Evolutionary conservation across 2,888 invertebrate genomes (phyloP).

Genomic region (Stegana nigrithorax): DNA sequence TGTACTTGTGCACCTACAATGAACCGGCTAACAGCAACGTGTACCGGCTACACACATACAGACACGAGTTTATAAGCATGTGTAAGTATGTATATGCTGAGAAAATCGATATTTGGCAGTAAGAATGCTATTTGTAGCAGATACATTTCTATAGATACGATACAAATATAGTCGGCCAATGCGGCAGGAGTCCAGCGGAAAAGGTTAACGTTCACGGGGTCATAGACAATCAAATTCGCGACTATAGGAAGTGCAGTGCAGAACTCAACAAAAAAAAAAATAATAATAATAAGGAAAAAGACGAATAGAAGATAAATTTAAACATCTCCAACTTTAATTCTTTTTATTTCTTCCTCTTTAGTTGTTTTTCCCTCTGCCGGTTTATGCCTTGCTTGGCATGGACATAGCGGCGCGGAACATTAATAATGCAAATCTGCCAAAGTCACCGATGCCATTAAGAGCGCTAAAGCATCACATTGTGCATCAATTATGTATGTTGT

Average conservation of each 20-base stretch:
- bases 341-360: too few relatives aligned
- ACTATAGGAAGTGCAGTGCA: not conserved
- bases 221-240: constrained; percentile 14
- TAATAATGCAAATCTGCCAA: constrained; percentile 6
- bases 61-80: too few relatives aligned
- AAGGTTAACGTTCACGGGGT: constrained; percentile 28
- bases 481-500: constrained; percentile 56
- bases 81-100: too few relatives aligned
- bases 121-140: not conserved
- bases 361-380: too few relatives aligned
- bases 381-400: not conserved
- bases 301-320: too few relatives aligned
- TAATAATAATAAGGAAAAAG: too few relatives aligned
- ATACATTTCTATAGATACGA: not conserved
- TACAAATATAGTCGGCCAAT: not conserved
- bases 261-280: not conserved
- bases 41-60: too few relatives aligned
- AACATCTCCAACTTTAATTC: too few relatives aligned
- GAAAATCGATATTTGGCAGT: constrained; percentile 14
- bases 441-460: not conserved
- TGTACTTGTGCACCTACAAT: too few relatives aligned
- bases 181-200: constrained; percentile 6
- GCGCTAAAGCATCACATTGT: constrained; percentile 32
- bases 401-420: not conserved
- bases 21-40: too few relatives aligned